Evolutionary conservation across 2,888 invertebrate genomes (phyloP).

Genomic region (Steinernema hermaphroditum): DNA sequence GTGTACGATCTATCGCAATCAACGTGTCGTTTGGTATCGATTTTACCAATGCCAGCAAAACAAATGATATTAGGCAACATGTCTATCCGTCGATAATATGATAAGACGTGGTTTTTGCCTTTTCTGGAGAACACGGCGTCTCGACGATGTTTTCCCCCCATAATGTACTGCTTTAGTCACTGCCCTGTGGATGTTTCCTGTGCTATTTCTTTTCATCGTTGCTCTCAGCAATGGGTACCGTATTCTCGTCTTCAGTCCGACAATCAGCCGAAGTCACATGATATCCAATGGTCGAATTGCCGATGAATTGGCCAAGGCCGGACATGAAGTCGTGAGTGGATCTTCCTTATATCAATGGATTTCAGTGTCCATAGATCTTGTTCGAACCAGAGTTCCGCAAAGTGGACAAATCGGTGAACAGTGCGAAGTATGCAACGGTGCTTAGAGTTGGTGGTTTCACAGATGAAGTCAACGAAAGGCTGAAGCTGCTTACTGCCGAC

Average conservation of each 20-base stretch:
- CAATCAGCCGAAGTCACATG: constrained; percentile 46
- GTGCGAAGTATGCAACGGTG: not conserved
- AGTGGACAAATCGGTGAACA: not conserved
- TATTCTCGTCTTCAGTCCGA: constrained; percentile 40
- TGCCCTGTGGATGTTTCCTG: not conserved
- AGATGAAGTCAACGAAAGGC: not conserved
- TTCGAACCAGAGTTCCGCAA: constrained; percentile 12
- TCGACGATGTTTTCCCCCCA: no score
- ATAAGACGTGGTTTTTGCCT: no score
- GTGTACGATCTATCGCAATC: no score
- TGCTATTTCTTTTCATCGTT: not conserved
- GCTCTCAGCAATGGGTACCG: not conserved
- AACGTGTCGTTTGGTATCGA: no score
- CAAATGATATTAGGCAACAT: no score
- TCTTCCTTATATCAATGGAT: not conserved
- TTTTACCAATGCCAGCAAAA: no score
- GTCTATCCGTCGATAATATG: no score
- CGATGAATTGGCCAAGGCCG: constrained; percentile 53
- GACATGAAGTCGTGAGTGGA: constrained; percentile 53
- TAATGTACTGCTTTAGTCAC: no score
- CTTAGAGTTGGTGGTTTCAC: constrained; percentile 6
- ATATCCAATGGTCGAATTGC: constrained; percentile 55
- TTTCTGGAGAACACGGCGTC: no score
- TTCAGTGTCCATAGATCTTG: not conserved
- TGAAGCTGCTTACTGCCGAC: not conserved